These are phyloP conservation scores for Eurystomus gularis DNA, from an alignment of 2,113 vertebrate genomes.

Conservation along the genomic window DNA sequence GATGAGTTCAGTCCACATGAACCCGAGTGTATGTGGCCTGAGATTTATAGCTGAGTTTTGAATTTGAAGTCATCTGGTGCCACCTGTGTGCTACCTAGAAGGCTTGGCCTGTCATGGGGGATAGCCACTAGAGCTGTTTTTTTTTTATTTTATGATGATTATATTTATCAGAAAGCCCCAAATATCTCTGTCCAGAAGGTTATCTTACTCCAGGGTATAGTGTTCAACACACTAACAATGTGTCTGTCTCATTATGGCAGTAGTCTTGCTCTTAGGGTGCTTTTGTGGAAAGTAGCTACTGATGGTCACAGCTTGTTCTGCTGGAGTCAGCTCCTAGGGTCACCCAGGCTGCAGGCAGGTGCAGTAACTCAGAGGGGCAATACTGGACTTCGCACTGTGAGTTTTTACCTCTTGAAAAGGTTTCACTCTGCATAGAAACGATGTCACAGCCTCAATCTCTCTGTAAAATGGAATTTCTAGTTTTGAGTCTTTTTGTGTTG, in stretches of 20 bases:
- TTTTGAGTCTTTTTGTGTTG: background rate
- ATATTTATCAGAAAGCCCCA: background rate
- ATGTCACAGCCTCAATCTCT: background rate
- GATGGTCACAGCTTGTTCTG: background rate
- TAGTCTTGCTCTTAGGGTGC: background rate
- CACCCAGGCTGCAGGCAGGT: background rate
- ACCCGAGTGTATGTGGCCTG: rapidly evolving
- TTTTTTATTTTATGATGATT: background rate
- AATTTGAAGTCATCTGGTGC: background rate
- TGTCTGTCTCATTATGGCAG: background rate
- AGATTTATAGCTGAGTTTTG: background rate
- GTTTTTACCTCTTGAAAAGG: background rate
- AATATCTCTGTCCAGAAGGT: background rate
- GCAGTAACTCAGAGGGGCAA: background rate
- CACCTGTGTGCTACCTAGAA: background rate
- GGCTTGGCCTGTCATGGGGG: background rate
- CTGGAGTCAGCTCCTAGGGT: background rate
- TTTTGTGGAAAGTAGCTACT: rapidly evolving
- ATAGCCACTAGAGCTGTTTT: background rate
- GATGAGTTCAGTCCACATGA: background rate
- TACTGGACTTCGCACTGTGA: background rate
- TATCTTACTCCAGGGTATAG: background rate
- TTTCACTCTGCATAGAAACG: background rate
- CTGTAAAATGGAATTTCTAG: background rate
- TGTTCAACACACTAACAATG: background rate